Base-by-base conservation (phyloP, 35 echinoderm and acorn worm species). In the Heliocidaris tuberculata region DNA sequence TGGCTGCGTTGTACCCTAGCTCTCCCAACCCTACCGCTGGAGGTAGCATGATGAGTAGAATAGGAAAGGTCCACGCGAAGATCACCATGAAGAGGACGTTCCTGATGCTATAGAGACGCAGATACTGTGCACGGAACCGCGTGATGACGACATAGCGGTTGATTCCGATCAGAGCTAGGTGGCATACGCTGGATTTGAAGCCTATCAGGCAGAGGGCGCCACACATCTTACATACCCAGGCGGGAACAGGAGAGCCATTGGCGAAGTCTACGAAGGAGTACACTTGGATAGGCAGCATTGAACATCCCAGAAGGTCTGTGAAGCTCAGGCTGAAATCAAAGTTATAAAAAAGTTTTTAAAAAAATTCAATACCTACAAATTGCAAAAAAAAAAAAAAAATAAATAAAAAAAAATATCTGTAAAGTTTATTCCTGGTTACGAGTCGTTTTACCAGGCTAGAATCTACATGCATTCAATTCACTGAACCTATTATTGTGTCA, bases 31-130 rank as follows among this genome's bases (percentile, higher is more conserved):
- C 91, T 3, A 48, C 50, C 19, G 91, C 91, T 7, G 91, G 91
- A 30, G 91, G 91, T 6, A 93, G 32, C 50, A 93, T 59, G 49
- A 93, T 93, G 31, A 59, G n/a, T 12, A 93, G 48, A 16, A 50
- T 49, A 12, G 91, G 91, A 31, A 93, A 93, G 48, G 48, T 32
- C 91, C 91, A 93, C 5, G 91, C 91, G 30, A 93, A 59, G 50
- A 93, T 49, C 91, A 93, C 91, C 91, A 93, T 93, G 16, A 93
- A 13, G n/a, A 93, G n/a, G 49, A 93, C 50, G 50, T 93, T 93
- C 50, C 91, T 5, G 11, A 59, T 48, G 49, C 48, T 52, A 29
- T 93, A 93, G n/a, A 93, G n/a, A 9, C 91, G 91, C 13, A 93
- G 50, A 12, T 93, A 93, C 50, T 93, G 91, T 19, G 91, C 29